Evolutionary conservation across 2,797 vertebrate species (phyloP).

Genomic region (Macropus fuliginosus): DNA sequence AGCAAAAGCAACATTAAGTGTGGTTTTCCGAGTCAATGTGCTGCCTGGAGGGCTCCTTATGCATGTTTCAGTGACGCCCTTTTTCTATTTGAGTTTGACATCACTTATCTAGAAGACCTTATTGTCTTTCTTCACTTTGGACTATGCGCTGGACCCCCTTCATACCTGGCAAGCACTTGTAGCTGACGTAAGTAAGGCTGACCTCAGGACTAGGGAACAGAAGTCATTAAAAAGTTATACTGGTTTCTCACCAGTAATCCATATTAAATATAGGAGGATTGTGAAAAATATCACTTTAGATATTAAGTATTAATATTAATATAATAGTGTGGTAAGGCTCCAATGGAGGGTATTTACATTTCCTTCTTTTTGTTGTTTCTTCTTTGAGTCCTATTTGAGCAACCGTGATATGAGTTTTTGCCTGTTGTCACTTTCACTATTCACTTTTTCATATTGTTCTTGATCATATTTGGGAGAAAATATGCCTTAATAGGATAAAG

Average conservation of each 20-base stretch:
- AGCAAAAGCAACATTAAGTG: not conserved
- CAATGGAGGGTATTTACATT: not conserved
- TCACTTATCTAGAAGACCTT: not conserved
- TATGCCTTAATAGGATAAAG: not conserved
- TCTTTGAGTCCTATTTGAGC: not conserved
- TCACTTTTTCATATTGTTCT: not conserved
- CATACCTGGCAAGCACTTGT: not conserved
- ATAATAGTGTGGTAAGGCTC: not conserved
- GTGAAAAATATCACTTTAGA: not conserved
- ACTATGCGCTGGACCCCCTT: not conserved
- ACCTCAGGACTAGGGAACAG: not conserved
- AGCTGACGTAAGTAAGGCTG: not conserved
- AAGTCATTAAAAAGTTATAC: not conserved
- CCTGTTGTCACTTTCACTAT: not conserved
- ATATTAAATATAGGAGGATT: not conserved
- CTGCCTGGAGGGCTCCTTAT: not conserved
- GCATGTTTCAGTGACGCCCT: not conserved
- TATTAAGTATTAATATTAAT: not conserved
- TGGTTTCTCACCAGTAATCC: not conserved
- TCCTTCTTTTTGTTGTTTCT: not conserved
- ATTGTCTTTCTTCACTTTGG: not conserved
- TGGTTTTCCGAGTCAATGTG: not conserved
- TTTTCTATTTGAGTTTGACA: not conserved
- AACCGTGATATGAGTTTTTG: not conserved
- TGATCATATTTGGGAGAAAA: not conserved